Percentiles rank a stretch among this genome's conserved stretches.
phyloP scores from a whole-genome alignment of 2,113 vertebrate species.

The Leptodactylus fuscus region DNA sequence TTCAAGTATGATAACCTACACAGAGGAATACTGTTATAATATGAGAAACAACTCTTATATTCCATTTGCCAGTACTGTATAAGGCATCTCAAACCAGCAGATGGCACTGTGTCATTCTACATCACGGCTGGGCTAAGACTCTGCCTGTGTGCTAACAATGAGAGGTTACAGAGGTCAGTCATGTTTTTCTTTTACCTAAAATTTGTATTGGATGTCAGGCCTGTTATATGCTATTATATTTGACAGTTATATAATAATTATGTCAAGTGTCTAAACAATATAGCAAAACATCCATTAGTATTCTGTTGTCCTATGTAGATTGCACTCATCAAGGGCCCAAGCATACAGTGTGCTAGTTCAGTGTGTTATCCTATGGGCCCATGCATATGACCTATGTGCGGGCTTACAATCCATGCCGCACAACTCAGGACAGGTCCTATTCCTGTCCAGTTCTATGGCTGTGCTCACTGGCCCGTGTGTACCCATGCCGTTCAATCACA shows the following conservation, averaged over 20 bases:
- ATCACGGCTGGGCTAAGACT: neutral
- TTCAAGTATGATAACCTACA: too few species aligned
- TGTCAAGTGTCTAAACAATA: slow-evolving; percentile 22
- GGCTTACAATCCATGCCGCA: too few species aligned
- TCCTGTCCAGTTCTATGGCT: too few species aligned
- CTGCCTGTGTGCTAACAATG: neutral
- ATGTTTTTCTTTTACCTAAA: slow-evolving; percentile 34
- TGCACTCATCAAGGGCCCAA: neutral
- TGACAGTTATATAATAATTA: slow-evolving; percentile 39
- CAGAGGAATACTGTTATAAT: neutral
- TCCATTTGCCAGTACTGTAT: neutral
- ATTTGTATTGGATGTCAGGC: slow-evolving; percentile 31
- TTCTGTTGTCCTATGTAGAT: slow-evolving; percentile 1
- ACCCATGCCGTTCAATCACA: too few species aligned
- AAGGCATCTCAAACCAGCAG: slow-evolving; percentile 14
- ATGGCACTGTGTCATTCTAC: slow-evolving; percentile 38
- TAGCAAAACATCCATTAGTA: slow-evolving; percentile 8
- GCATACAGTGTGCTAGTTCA: too few species aligned
- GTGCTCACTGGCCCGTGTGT: too few species aligned
- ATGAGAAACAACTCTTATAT: neutral
- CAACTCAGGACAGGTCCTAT: too few species aligned
- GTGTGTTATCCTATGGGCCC: too few species aligned
- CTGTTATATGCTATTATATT: slow-evolving; percentile 9
- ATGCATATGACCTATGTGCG: too few species aligned
- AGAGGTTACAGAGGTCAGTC: slow-evolving; percentile 3